Evolutionary conservation across 1,140 invertebrate species (phyloP).

Genomic region (Dolichoris vasculosae): DNA sequence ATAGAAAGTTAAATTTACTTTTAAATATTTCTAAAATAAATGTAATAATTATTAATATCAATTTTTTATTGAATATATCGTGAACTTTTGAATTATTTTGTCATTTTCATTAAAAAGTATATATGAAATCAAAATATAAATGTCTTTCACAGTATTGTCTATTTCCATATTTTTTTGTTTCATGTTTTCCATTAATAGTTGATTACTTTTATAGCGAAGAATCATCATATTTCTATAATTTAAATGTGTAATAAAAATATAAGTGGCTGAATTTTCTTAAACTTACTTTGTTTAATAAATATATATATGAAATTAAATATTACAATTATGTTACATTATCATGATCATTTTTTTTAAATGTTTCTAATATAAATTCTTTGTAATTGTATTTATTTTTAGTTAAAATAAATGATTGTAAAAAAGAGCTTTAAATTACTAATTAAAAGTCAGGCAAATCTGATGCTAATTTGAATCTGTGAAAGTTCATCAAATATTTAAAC

Average conservation of each 20-base stretch:
- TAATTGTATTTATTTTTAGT: background rate
- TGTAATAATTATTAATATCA: background rate
- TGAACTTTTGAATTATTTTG: background rate
- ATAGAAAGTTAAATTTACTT: too few relatives aligned
- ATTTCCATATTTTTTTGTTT: background rate
- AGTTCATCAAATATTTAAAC: constrained; percentile 41
- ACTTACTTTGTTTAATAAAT: background rate
- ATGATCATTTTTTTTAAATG: too few relatives aligned
- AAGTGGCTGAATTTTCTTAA: background rate
- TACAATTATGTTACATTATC: too few relatives aligned
- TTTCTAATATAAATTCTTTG: too few relatives aligned
- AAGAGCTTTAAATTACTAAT: background rate
- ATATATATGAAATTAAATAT: background rate
- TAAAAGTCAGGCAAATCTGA: constrained; percentile 5
- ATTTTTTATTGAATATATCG: background rate
- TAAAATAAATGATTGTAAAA: too few relatives aligned
- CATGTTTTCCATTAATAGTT: background rate
- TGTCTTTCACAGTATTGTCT: background rate
- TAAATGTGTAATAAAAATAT: background rate
- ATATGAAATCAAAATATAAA: background rate
- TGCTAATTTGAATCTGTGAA: background rate
- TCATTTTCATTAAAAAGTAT: background rate
- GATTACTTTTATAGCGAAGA: background rate
- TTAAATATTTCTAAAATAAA: too few relatives aligned
- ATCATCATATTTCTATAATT: background rate